Evolutionary conservation across 2,888 invertebrate species (phyloP), one percentile per base, ranked within the genome.

Genomic region (Clitarchus hookeri): DNA sequence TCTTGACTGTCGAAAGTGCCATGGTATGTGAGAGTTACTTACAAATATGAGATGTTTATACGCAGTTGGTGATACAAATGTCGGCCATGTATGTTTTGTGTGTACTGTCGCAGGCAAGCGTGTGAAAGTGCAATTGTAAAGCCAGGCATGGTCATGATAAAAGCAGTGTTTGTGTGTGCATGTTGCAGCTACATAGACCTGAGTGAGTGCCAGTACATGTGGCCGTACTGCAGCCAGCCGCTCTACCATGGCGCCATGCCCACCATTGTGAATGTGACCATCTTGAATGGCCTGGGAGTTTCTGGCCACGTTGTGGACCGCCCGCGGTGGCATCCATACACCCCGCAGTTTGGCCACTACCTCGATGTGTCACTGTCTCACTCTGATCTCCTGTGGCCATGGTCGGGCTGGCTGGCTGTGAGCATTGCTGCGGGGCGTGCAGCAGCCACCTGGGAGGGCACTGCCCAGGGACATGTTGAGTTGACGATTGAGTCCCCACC

Each of bases 211-310:
- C 98, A 97, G 89, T 99, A 98, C 91, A 98, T 98, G 98, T 99
- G 98, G 98, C 99, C 99, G 0, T 99, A 98, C 90, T 99, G 98
- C 91, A 97, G 98, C 0, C 99, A 99, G 91, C 98, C 98, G 0
- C 91, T 99, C 82, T 99, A 98, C 92, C 95, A 96, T 91, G 96
- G 96, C 87, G 96, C 95, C 78, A 95, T 97, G 92, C 97, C 98
- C 0, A 95, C 96, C 36, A 96, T 99, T 88, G 95, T 97, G 6
- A 99, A 99, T 92, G 96, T 98, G 0, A 99, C 98, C 0, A 96
- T 99, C 89, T 93, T 98, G 86, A 99, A 99, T 92, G 98, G 98
- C 3, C 94, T 98, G 90, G 97, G 97, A 12, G 98, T 98, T 0
- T 95, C 97, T 0, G 98, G 98, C 6, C 94, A 94, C 89, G 95